Percentiles rank a stretch among this genome's conserved stretches.
phyloP scores from a whole-genome alignment of 2,113 vertebrate genomes.

The Melanotaenia duboulayi region DNA sequence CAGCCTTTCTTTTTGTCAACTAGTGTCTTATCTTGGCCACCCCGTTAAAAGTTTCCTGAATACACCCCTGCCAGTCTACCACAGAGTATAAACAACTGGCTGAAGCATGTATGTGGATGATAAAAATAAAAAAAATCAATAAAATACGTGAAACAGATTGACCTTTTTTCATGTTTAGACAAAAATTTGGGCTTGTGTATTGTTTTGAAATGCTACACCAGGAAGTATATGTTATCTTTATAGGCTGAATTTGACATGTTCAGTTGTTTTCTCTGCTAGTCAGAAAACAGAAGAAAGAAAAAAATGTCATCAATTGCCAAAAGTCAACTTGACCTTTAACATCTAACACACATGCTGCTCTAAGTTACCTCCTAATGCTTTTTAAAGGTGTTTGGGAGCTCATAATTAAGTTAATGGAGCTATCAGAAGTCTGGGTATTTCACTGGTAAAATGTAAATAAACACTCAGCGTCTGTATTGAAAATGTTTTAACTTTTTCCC shows the following conservation, averaged over 20 bases:
- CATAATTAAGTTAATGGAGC: not conserved
- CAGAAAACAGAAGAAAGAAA: not conserved
- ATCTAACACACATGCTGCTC: not conserved
- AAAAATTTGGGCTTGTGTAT: not conserved
- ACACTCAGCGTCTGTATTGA: not conserved
- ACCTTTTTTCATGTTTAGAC: not conserved
- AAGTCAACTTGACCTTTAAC: constrained; percentile 12
- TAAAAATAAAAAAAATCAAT: not conserved
- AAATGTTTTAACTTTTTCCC: not conserved
- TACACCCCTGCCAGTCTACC: not conserved
- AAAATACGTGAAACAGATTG: not conserved
- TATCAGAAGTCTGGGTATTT: not conserved
- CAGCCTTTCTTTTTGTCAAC: too few species aligned
- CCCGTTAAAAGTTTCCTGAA: too few species aligned
- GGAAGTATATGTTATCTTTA: not conserved
- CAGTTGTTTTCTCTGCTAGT: not conserved
- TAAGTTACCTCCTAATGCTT: not conserved
- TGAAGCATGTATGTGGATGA: not conserved
- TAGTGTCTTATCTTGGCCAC: too few species aligned
- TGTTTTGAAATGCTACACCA: not conserved
- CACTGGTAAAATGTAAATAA: not conserved
- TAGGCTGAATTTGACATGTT: not conserved
- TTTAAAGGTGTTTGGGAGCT: not conserved
- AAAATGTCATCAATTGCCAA: constrained; percentile 7
- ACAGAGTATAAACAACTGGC: not conserved